These are phyloP conservation scores for Tetraneura akinire DNA, from an alignment of 1,140 invertebrate genomes.

Conservation along the genomic window DNA sequence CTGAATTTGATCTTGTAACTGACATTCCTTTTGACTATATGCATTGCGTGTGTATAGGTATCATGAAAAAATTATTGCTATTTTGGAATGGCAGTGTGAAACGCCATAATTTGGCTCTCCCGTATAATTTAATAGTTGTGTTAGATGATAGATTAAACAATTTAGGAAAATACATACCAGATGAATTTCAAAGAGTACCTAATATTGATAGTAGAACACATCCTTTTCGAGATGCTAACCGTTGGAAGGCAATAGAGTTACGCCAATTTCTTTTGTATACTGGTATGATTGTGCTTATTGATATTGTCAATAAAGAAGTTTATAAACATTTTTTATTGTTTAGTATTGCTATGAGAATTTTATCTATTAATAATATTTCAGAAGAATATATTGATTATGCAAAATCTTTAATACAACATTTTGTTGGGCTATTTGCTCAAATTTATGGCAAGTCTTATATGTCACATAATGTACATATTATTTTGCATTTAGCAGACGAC, in stretches of 20 bases:
- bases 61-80: background rate
- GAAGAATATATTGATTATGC: too few relatives aligned
- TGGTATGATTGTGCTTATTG: background rate
- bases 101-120: background rate
- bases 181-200: background rate
- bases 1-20: background rate
- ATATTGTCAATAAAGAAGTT: background rate
- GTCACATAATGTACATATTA: background rate
- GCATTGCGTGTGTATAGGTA: background rate
- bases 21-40: background rate
- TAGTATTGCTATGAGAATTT: background rate
- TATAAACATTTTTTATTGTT: background rate
- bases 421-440: background rate
- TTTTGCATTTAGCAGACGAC: background rate
- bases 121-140: background rate
- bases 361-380: too few relatives aligned
- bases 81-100: background rate
- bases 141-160: background rate
- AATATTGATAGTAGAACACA: background rate
- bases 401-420: too few relatives aligned
- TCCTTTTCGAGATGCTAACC: constrained; percentile 11
- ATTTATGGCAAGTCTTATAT: background rate
- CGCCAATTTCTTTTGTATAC: constrained; percentile 9
- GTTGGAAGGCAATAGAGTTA: constrained; percentile 60
- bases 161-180: background rate